Evolutionary conservation across 2,888 invertebrate genomes (phyloP), one percentile per base, ranked within the genome.

Genomic region (Agrotis clavis): DNA sequence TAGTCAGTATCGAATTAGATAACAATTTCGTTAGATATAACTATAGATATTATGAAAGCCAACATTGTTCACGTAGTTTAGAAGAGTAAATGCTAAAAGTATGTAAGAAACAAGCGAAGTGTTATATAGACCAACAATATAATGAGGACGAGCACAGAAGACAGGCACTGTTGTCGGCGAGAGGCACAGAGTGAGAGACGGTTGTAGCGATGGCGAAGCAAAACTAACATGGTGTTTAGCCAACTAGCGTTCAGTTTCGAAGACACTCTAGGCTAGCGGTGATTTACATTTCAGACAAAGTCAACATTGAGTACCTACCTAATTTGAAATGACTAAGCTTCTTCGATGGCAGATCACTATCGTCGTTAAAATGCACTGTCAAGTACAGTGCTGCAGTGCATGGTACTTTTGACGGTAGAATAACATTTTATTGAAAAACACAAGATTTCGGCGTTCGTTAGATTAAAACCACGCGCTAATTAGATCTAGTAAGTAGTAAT

Each of bases 91-190:
- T 86, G 79, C 87, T 90, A 88, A 85, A 77, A 88, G 83, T 89
- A 86, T 82, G 77, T 82, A 74, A 89, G 91, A 92, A 92, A 93
- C 90, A 92, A 91, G 91, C 91, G 83, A 83, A 94, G 94, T 95
- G 94, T 94, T 95, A 95, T 94, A 94, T 93, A 95, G 95, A 95
- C 94, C 93, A 85, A 67, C 93, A 85, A 67, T 85, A 77, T 74
- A 77, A 84, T 73, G 74, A 86, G 82, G 67, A 83, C 86, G 83
- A 88, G 89, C 84, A 85, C 86, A 86, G 89, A 87, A 87, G 78
- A 82, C 89, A 88, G 88, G 83, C 90, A 87, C 81, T 80, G 83
- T 75, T 63, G 63, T 67, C 72, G 83, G 84, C 79, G 79, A 83
- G 35, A 83, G 74, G 73, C 71, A 84, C 69, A 81, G 64, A 79